Percentiles rank a stretch among this genome's conserved stretches.
These are phyloP conservation scores for Myiopsitta monachus DNA, from an alignment of 2,113 vertebrate genomes.

Conservation along the genomic window DNA sequence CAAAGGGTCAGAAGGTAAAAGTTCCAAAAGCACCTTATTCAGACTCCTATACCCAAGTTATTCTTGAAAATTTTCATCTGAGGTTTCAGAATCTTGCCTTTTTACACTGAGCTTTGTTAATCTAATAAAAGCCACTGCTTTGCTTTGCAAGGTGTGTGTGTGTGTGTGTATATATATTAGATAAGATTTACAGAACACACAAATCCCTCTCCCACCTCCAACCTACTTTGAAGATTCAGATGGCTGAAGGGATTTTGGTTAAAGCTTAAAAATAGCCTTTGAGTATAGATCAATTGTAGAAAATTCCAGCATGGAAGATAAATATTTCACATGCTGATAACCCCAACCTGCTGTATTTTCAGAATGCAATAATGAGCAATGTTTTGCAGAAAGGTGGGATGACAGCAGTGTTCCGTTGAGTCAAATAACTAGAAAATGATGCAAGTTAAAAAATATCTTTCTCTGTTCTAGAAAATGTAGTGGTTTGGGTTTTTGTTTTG, in stretches of 20 bases:
- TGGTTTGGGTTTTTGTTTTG: not conserved
- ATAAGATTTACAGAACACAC: not conserved
- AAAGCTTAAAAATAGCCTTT: not conserved
- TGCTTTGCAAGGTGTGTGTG: not conserved
- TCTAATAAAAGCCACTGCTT: not conserved
- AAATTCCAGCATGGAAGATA: not conserved
- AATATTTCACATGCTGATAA: slow-evolving; percentile 33
- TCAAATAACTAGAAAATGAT: not conserved
- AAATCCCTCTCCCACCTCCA: not conserved
- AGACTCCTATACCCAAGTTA: not conserved
- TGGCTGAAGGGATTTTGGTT: slow-evolving; percentile 1
- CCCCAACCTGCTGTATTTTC: not conserved
- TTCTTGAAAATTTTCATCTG: slow-evolving; percentile 8
- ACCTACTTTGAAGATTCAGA: not conserved
- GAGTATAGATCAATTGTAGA: not conserved
- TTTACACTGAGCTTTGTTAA: not conserved
- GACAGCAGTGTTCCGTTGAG: not conserved
- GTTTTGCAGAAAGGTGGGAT: not conserved
- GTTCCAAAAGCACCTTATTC: not conserved
- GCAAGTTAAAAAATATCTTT: not conserved
- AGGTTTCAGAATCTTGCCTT: not conserved
- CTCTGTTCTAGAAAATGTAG: not conserved
- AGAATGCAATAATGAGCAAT: not conserved
- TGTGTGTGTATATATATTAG: not conserved
- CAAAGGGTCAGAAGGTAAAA: not conserved